phyloP scores from a whole-genome alignment of 2,113 vertebrate genomes.

The Felis catus region F.catus_Fca126_mat1.0 CM031420.1:31122501-31123000 shows the following conservation, averaged over 20 bases:
- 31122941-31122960: neutral
- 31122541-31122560: neutral
- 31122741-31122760: slow-evolving; percentile 19
- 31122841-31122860: slow-evolving; percentile 34
- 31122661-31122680: neutral
- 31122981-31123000: neutral
- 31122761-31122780: neutral
- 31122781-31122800: slow-evolving; percentile 6
- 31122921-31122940: neutral
- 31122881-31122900: neutral
- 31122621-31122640: neutral
- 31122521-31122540: neutral
- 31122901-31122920: neutral
- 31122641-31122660: neutral
- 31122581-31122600: slow-evolving; percentile 17
- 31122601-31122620: neutral
- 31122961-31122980: neutral
- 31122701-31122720: slow-evolving; percentile 40
- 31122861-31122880: neutral
- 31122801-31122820: neutral
- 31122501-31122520: slow-evolving; percentile 29
- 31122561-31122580: neutral
- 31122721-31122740: slow-evolving; percentile 46
- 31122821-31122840: neutral
- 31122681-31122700: slow-evolving; percentile 13